phyloP scores from a whole-genome alignment of 2,888 invertebrate species.

The Plagodis dolabraria region DNA sequence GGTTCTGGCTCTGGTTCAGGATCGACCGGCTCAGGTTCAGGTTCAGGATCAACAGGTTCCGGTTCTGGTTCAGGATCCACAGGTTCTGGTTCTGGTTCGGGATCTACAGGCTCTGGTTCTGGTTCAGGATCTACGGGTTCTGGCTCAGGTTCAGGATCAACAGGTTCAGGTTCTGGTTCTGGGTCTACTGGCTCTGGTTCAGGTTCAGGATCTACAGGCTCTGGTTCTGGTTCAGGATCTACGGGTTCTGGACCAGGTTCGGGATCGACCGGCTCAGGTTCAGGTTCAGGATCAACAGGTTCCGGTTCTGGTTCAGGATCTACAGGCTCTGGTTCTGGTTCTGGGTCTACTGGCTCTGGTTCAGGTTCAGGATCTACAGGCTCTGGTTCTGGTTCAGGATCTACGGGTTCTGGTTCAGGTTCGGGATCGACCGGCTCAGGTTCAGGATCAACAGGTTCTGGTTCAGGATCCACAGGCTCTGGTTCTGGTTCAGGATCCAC shows the following conservation, averaged over 20 bases:
- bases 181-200: no score
- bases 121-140: no score
- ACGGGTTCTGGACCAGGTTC: not conserved
- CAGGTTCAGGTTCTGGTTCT: no score
- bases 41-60: no score
- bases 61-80: no score
- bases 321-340: not conserved
- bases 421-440: constrained; percentile 5
- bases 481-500: not conserved
- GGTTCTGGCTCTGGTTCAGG: no score
- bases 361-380: constrained; percentile 3
- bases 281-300: not conserved
- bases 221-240: not conserved
- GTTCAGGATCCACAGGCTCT: not conserved
- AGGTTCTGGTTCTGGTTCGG: no score
- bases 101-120: no score
- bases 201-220: not conserved
- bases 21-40: no score
- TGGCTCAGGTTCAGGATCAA: no score
- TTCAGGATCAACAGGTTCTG: no score
- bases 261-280: not conserved
- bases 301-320: not conserved
- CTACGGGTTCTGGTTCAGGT: not conserved
- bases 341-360: not conserved
- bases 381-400: not conserved